Evolutionary conservation across 2,888 invertebrate species (phyloP).

Genomic region (Nebria salina): DNA sequence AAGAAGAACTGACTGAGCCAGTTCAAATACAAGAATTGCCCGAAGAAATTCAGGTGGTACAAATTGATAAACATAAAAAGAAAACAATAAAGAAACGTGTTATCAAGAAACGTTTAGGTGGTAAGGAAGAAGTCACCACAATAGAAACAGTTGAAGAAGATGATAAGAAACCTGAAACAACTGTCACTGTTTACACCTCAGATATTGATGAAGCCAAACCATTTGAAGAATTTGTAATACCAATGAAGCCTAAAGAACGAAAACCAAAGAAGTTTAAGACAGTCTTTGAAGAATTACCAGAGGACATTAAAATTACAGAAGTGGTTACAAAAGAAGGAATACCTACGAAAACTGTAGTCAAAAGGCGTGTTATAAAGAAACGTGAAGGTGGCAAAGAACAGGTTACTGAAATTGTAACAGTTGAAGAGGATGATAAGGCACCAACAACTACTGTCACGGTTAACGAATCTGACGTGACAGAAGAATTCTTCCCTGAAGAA

Average conservation of each 20-base stretch:
- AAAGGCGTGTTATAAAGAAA: constrained; percentile 55
- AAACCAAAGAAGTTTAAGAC: constrained; percentile 54
- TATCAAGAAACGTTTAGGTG: constrained; percentile 62
- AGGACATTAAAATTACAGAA: constrained; percentile 54
- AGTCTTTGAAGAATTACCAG: constrained; percentile 55
- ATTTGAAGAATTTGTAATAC: constrained; percentile 47
- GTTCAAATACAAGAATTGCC: constrained; percentile 58
- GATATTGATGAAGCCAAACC: constrained; percentile 50
- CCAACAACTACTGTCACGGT: constrained; percentile 62
- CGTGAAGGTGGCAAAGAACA: constrained; percentile 57
- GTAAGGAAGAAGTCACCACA: constrained; percentile 58
- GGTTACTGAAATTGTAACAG: constrained; percentile 60
- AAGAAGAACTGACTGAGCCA: constrained; percentile 51
- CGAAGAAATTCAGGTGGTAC: constrained; percentile 57
- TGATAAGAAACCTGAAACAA: constrained; percentile 56
- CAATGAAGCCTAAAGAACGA: constrained; percentile 47
- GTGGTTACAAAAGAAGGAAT: constrained; percentile 54
- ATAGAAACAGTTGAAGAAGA: constrained; percentile 57
- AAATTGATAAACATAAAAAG: constrained; percentile 58
- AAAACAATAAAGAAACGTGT: constrained; percentile 61
- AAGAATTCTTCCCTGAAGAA: constrained; percentile 56
- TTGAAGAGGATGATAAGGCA: constrained; percentile 59
- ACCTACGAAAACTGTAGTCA: constrained; percentile 53
- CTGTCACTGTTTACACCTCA: constrained; percentile 49
- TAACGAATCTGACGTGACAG: constrained; percentile 57